Evolutionary conservation across 1,140 invertebrate genomes (phyloP).

Genomic region (Euwallacea similis): DNA sequence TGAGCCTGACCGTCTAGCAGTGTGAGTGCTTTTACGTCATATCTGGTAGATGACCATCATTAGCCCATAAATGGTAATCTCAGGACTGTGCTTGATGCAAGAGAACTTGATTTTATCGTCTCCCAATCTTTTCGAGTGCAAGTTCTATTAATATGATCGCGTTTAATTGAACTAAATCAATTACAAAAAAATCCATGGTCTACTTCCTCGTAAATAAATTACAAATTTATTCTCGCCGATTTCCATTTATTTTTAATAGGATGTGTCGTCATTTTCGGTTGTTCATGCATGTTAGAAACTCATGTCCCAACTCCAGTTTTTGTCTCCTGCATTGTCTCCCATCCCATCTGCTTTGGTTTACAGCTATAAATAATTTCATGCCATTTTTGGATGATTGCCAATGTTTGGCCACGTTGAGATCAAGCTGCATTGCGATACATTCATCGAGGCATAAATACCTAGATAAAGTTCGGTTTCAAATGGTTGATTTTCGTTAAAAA

Average conservation of each 20-base stretch:
- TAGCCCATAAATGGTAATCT: conserved; percentile 23
- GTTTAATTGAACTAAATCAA: too few relatives aligned
- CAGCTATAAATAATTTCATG: conserved; percentile 22
- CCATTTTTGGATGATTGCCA: conserved; percentile 18
- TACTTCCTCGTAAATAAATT: too few relatives aligned
- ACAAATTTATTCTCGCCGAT: neutral
- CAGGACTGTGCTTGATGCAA: neutral
- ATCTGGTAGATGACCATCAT: conserved; percentile 9
- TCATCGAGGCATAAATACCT: neutral
- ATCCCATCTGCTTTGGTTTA: neutral
- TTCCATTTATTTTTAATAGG: too few relatives aligned
- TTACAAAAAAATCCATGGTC: too few relatives aligned
- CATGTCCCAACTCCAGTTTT: neutral
- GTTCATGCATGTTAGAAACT: neutral
- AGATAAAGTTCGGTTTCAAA: conserved; percentile 6
- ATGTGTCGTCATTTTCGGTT: neutral
- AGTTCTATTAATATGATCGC: too few relatives aligned
- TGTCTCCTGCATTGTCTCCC: too few relatives aligned
- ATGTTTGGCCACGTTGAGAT: conserved; percentile 2
- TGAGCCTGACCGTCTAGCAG: too few relatives aligned
- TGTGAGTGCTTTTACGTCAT: too few relatives aligned
- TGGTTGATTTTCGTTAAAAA: neutral
- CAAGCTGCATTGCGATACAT: neutral
- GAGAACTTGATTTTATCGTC: too few relatives aligned
- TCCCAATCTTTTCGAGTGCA: too few relatives aligned